Evolutionary conservation across 2,113 vertebrate genomes (phyloP), one percentile per base, ranked within the genome.

Genomic region (Cercopithecus mona): DNA sequence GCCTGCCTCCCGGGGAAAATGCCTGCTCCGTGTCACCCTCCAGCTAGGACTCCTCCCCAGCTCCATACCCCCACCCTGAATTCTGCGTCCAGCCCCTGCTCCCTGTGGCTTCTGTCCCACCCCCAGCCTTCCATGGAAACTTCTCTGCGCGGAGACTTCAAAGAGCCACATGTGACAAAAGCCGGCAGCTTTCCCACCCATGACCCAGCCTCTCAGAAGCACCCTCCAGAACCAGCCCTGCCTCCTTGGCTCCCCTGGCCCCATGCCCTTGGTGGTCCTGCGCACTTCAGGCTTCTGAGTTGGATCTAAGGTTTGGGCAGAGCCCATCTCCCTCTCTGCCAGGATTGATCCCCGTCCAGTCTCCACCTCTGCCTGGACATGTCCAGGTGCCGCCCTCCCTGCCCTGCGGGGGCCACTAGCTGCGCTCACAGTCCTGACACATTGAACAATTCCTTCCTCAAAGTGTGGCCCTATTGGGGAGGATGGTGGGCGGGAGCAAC

Each of bases 161-260:
- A 13, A 3, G 9, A 22, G 17, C 32, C 0, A 0, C 6, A 2
- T 0, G 5, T 20, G 43, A 23, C 81, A 38, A 30, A 32, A 57
- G 55, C n/a, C 7, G 0, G 32, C 30, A 12, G 0, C 12, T 1
- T 40, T 11, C 25, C 35, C 2, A 3, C 27, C 57, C 7, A 0
- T 0, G 6, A 5, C 22, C 2, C 13, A 11, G 48, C 76, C 40
- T 40, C 57, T 14, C 0, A 7, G 48, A 48, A 40, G 5, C 8
- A 0, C 8, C 35, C 68, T 11, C 12, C 8, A 6, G 48, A 35
- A 38, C 6, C 14, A 4, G 50, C 12, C 20, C 17, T 52, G 5
- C 4, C 0, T 8, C 64, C 43, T 52, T 6, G 40, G 57, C n/a
- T 48, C 16, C 27, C 4, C 43, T 50, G 20, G 30, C 50, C 1